Conservation (phyloP, 2,888 invertebrate genomes). For the Balanococcus diminutus region DNA sequence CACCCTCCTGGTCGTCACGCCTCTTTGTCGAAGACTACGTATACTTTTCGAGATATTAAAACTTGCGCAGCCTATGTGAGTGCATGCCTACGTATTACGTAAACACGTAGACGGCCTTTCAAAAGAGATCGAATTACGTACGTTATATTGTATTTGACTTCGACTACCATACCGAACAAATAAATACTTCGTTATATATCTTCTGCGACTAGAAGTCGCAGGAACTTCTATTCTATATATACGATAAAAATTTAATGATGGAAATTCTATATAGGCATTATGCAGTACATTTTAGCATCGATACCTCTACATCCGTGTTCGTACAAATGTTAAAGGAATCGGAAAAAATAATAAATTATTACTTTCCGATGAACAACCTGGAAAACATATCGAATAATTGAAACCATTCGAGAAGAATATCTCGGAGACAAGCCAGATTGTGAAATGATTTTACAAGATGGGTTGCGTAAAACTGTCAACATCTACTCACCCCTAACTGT, state of each 20-base stretch:
- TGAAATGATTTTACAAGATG: conserved; percentile 6
- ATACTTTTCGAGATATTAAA: background rate
- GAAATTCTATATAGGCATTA: too few species aligned
- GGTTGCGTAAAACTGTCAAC: conserved; percentile 48
- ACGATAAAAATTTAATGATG: background rate
- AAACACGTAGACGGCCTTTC: background rate
- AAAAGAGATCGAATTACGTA: background rate
- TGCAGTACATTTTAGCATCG: background rate
- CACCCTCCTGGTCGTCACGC: too few species aligned
- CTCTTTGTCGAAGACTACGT: too few species aligned
- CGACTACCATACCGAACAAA: background rate
- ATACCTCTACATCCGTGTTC: background rate
- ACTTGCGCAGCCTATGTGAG: too few species aligned
- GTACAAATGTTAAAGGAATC: background rate
- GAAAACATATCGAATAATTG: conserved; percentile 41
- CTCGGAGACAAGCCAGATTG: background rate
- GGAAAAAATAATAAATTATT: background rate
- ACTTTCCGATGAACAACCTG: background rate
- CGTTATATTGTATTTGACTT: background rate
- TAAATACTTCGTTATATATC: background rate
- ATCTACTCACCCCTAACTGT: conserved; percentile 41
- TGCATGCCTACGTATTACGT: background rate
- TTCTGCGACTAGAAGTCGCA: background rate
- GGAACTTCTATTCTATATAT: too few species aligned
- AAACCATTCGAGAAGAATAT: conserved; percentile 43